A percentile compares a stretch with the other conserved stretches of the same genome.
These are phyloP conservation scores for Tortricodes alternella DNA, from an alignment of 2,888 invertebrate genomes.

Conservation along the genomic window DNA sequence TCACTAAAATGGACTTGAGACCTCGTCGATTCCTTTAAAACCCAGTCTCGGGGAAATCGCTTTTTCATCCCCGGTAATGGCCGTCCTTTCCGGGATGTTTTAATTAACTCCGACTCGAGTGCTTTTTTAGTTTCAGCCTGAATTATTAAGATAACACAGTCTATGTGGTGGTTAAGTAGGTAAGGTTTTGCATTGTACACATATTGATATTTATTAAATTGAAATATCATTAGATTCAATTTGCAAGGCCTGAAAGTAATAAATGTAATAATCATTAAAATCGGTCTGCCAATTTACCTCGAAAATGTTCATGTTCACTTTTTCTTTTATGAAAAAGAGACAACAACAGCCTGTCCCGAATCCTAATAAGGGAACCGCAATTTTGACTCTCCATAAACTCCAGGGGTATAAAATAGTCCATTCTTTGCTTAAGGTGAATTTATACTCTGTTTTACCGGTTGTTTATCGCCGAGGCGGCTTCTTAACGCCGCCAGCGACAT, in stretches of 20 bases:
- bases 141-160: conserved; percentile 59
- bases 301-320: background rate
- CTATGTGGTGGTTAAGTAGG: conserved; percentile 34
- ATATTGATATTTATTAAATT: background rate
- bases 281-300: background rate
- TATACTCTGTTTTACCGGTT: conserved; percentile 41
- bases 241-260: no score
- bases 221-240: no score
- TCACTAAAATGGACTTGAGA: conserved; percentile 62
- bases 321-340: conserved; percentile 4
- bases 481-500: conserved; percentile 47
- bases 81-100: conserved; percentile 70
- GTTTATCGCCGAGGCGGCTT: conserved; percentile 46
- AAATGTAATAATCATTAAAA: no score
- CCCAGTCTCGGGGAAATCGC: conserved; percentile 72
- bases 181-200: background rate
- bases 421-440: conserved; percentile 43
- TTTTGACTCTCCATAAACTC: conserved; percentile 21
- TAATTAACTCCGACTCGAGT: conserved; percentile 70
- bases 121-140: conserved; percentile 67
- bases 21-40: conserved; percentile 73
- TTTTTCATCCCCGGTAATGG: conserved; percentile 79
- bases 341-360: conserved; percentile 1
- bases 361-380: conserved; percentile 20
- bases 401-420: conserved; percentile 39